Evolutionary conservation across 2,888 invertebrate species (phyloP), one percentile per base, ranked within the genome.

Genomic region (Pachymerium ferrugineum): DNA sequence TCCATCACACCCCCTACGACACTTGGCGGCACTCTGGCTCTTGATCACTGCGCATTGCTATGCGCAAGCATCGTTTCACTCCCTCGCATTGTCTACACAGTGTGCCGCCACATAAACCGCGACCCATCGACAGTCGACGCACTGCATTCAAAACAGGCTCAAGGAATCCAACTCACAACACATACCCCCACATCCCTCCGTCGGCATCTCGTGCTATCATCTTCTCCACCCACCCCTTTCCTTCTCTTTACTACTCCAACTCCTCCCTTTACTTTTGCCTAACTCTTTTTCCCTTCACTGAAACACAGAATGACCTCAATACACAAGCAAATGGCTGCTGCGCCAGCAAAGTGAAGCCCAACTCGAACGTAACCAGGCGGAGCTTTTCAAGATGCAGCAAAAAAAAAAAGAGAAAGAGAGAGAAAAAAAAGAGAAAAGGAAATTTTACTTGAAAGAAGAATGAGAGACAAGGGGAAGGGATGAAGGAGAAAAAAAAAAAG

Each of bases 61-160:
- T 62, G 62, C 62, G 62, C 62, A 62, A 62, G 62, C 62, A 62
- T 62, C 62, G 62, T 62, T 62, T 62, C 62, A 62, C 62, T 62
- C 62, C 62, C 62, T 62, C 62, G 62, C 62, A 62, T 62, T 62
- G 62, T 62, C 62, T 62, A 62, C 62, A 62, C 62, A 62, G 62
- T 62, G 62, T 62, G 62, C 62, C 62, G 62, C 62, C 62, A 62
- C 62, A 62, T 62, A 62, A 62, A 62, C 62, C 62, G 62, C 62
- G 62, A 62, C 62, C 62, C 62, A 62, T 62, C 62, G 62, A 62
- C 62, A 62, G 62, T 62, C 62, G 62, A 62, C 62, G 62, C 62
- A 62, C 62, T 62, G 62, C 62, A 62, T 62, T 62, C 62, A 62
- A 62, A 62, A 62, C 28, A 62, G 62, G 62, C 62, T 28, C n/a